Base-by-base conservation (phyloP, 2,113 vertebrate genomes). In the Elachura formosa region DNA sequence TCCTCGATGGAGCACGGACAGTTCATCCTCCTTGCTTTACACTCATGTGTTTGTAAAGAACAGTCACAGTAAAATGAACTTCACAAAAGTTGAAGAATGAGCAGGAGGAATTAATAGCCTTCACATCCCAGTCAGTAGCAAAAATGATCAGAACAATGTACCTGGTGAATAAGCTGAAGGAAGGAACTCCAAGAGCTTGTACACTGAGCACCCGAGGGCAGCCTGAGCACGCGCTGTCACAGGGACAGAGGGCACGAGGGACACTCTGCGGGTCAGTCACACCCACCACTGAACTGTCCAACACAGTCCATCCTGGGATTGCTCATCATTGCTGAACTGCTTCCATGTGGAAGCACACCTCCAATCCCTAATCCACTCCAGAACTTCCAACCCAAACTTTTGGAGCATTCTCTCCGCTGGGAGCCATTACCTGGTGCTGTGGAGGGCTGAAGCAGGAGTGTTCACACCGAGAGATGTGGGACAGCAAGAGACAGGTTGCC, bases 401-500 rank as follows among this genome's bases (percentile, higher is more conserved):
- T 21, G 24, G 75, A 68, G 80, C 2, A 1, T 31, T 82, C 64
- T 52, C 79, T 91, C 43, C 12, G 22, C 84, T 61, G 84, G 52
- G 87, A 96, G 81, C 93, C 83, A 54, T 98, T 97, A 98, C 98
- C 98, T 98, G 97, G 93, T 96, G 24, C 36, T 77, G 9, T 92
- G 97, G 38, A 1, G 26, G 68, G 95, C 49, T 71, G 98, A 73
- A 33, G 97, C 95, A 94, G 97, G 36, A 78, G 96, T 77, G 91
- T 94, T 96, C 95, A 84, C 95, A 96, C 96, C 95, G 82, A 97
- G 73, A 89, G 97, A 84, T 90, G 97, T 82, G 93, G 97, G 96
- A 28, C 94, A 96, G 95, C 93, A 94, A 97, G 97, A 97, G 95
- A 90, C 96, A 90, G 96, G 97, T 64, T 96, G 98, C 97, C 98